Conservation (phyloP, 2,113 vertebrate species). For the Gracilinanus agilis region DNA sequence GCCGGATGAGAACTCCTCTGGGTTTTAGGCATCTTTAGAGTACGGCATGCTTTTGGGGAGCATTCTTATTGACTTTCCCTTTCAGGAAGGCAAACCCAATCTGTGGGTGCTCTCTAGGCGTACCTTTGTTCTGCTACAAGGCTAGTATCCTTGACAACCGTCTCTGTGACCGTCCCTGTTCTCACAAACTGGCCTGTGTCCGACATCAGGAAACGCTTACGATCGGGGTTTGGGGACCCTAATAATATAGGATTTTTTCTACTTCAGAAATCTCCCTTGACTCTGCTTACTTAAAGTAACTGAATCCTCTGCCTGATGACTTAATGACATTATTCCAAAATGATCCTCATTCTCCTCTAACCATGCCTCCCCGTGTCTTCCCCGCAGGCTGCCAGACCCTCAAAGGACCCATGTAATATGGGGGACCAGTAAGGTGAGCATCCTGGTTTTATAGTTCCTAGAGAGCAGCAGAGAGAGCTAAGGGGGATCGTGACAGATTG, state of each 20-base stretch:
- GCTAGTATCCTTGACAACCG: background rate
- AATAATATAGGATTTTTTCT: background rate
- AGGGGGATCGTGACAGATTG: background rate
- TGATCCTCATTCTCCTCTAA: background rate
- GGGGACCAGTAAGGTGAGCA: slow-evolving; percentile 94
- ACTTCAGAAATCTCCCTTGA: background rate
- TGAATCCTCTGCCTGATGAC: background rate
- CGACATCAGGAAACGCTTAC: background rate
- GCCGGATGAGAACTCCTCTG: background rate
- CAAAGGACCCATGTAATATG: slow-evolving; percentile 97
- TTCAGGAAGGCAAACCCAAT: background rate
- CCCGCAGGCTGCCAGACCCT: slow-evolving; percentile 94
- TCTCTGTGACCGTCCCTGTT: background rate
- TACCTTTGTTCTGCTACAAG: background rate
- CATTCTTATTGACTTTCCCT: background rate
- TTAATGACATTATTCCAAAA: background rate
- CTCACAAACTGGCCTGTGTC: background rate
- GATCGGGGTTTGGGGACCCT: too few species aligned
- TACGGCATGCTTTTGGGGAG: background rate
- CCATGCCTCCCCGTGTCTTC: slow-evolving; percentile 47
- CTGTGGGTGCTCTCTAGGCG: background rate
- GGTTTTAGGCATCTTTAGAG: background rate
- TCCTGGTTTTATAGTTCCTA: background rate
- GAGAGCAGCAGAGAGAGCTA: background rate
- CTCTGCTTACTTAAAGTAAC: background rate